Evolutionary conservation across 2,888 invertebrate genomes (phyloP).

Genomic region (Thereva unica): DNA sequence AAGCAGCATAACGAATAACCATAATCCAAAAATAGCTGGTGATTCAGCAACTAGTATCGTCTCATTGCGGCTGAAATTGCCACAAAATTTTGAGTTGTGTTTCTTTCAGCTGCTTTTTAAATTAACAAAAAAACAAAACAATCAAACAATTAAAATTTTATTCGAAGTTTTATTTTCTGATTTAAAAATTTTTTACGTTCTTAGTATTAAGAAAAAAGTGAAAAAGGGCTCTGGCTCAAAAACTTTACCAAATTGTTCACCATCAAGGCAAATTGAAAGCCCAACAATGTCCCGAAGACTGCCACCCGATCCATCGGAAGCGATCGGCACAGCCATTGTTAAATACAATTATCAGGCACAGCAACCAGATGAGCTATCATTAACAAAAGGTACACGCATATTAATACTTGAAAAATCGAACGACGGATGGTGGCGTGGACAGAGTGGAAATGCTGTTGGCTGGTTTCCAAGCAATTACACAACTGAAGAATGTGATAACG

Average conservation of each 20-base stretch:
- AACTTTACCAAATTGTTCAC: conserved; percentile 83
- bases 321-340: conserved; percentile 86
- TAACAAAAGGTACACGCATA: conserved; percentile 93
- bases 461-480: conserved; percentile 99
- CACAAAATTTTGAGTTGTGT: no score
- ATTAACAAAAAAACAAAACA: neutral
- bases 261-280: conserved; percentile 77
- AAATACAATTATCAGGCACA: conserved; percentile 96
- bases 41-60: no score
- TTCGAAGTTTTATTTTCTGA: neutral
- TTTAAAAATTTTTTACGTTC: conserved; percentile 17
- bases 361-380: conserved; percentile 92
- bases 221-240: conserved; percentile 82
- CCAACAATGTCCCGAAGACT: conserved; percentile 74
- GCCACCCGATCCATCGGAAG: conserved; percentile 83
- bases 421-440: conserved; percentile 99
- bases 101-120: neutral
- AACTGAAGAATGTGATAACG: conserved; percentile 84
- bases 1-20: no score
- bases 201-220: conserved; percentile 78
- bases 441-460: conserved; percentile 67
- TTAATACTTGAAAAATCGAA: conserved; percentile 96
- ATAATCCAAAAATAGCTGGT: no score
- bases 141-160: no score
- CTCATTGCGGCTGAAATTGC: no score